Evolutionary conservation across 1,140 invertebrate genomes (phyloP).

Genomic region (Danaus plexippus): DNA sequence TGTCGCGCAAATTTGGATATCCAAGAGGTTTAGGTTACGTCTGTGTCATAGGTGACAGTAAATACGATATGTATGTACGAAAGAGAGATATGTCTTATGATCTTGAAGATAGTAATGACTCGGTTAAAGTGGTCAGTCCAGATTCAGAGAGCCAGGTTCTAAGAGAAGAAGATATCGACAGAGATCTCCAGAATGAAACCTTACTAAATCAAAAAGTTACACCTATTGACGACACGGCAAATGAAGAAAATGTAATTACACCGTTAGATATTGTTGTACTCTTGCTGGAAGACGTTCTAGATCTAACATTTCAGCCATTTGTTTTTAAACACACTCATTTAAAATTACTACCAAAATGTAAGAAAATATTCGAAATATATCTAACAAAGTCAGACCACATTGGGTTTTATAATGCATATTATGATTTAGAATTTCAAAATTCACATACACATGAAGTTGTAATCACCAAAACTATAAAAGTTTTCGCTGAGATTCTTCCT

Average conservation of each 20-base stretch:
- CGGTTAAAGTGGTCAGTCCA: slow-evolving; percentile 21
- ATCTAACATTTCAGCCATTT: slow-evolving; percentile 40
- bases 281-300: slow-evolving; percentile 32
- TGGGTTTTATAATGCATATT: slow-evolving; percentile 48
- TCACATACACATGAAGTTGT: slow-evolving; percentile 27
- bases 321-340: slow-evolving; percentile 40
- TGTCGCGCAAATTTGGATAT: slow-evolving; percentile 29
- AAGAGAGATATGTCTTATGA: slow-evolving; percentile 27
- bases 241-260: slow-evolving; percentile 10
- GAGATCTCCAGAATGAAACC: slow-evolving; percentile 21
- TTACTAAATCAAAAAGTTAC: slow-evolving; percentile 11
- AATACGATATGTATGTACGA: slow-evolving; percentile 39
- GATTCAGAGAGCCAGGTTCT: slow-evolving; percentile 26
- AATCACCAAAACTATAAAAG: slow-evolving; percentile 35
- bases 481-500: slow-evolving; percentile 44
- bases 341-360: slow-evolving; percentile 27
- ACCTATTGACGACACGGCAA: slow-evolving; percentile 9
- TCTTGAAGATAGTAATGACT: slow-evolving; percentile 15
- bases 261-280: slow-evolving; percentile 5
- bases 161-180: slow-evolving; percentile 23
- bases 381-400: slow-evolving; percentile 43
- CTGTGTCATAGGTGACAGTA: slow-evolving; percentile 24
- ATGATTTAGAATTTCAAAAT: slow-evolving; percentile 42
- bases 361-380: slow-evolving; percentile 28
- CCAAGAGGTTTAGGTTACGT: slow-evolving; percentile 31